Conservation (phyloP, 1,140 invertebrate genomes). For the Cheumatopsyche charites region DNA sequence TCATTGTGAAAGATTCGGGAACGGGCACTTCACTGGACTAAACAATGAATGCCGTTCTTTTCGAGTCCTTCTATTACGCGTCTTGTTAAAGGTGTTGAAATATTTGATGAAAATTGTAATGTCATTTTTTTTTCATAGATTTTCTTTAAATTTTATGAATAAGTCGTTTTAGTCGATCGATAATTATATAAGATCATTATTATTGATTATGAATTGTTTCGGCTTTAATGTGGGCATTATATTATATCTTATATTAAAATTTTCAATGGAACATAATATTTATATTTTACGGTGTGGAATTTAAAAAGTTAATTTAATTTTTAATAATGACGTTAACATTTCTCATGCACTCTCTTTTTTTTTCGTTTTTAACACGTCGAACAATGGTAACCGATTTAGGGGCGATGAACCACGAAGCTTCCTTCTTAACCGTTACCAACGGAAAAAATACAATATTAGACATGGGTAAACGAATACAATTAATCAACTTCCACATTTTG, state of each 20-base stretch:
- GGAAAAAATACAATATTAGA: slow-evolving; percentile 24
- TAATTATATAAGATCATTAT: too few species aligned
- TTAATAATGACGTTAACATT: background rate
- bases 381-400: slow-evolving; percentile 23
- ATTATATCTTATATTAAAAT: too few species aligned
- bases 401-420: slow-evolving; percentile 20
- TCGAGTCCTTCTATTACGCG: slow-evolving; percentile 38
- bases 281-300: background rate
- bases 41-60: slow-evolving; percentile 36
- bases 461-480: slow-evolving; percentile 25
- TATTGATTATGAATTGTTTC: too few species aligned
- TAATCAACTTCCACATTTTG: slow-evolving; percentile 9
- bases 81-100: slow-evolving; percentile 11
- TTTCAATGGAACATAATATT: too few species aligned
- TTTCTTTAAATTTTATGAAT: too few species aligned
- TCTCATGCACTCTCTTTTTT: slow-evolving; percentile 9
- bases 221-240: too few species aligned
- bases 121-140: too few species aligned
- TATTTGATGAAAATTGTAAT: background rate
- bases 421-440: slow-evolving; percentile 21
- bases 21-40: slow-evolving; percentile 35
- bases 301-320: background rate
- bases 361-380: slow-evolving; percentile 18
- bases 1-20: slow-evolving; percentile 39
- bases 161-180: too few species aligned